Evolutionary conservation across 2,888 invertebrate species (phyloP).

Genomic region (Calliopum simillimum): DNA sequence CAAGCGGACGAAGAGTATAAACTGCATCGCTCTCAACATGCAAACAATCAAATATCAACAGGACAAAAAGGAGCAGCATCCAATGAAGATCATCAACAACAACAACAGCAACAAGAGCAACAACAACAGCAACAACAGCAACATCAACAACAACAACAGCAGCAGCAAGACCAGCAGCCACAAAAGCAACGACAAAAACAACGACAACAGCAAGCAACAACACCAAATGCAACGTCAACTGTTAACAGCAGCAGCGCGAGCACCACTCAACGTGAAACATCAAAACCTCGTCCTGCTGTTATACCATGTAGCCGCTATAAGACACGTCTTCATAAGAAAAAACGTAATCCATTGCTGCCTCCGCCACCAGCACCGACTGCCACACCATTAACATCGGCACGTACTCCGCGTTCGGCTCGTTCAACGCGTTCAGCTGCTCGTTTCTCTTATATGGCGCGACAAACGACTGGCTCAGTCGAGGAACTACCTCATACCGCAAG

Average conservation of each 20-base stretch:
- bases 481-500: too few species aligned
- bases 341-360: slow-evolving; percentile 35
- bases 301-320: slow-evolving; percentile 2
- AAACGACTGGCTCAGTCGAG: background rate
- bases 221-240: background rate
- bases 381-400: slow-evolving; percentile 40
- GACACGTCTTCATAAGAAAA: slow-evolving; percentile 34
- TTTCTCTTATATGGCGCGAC: background rate
- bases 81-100: background rate
- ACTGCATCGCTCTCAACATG: background rate
- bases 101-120: background rate
- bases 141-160: slow-evolving; percentile 4
- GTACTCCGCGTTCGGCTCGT: slow-evolving; percentile 3
- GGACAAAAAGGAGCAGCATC: too few species aligned
- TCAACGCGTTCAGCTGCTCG: too few species aligned
- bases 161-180: background rate
- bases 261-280: background rate
- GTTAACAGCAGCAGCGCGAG: background rate
- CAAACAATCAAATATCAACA: background rate
- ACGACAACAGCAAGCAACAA: background rate
- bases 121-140: background rate
- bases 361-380: slow-evolving; percentile 42
- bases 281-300: background rate
- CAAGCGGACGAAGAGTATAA: background rate
- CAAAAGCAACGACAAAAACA: slow-evolving; percentile 20